phyloP scores from a whole-genome alignment of 1,140 invertebrate species.

The Magallana gigas region DNA sequence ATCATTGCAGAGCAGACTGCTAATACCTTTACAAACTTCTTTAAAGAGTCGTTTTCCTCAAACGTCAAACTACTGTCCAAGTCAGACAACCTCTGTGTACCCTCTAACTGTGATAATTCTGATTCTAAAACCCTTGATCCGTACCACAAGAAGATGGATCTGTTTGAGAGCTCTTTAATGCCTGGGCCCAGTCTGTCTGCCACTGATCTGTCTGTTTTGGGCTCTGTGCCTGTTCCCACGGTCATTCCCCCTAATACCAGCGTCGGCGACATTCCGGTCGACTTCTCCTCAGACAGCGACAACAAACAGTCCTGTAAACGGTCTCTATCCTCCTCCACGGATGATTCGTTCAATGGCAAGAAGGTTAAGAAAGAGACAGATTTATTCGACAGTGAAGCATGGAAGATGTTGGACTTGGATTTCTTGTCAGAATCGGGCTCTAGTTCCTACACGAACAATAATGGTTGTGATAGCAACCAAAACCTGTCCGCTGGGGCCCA shows the following conservation, averaged over 20 bases:
- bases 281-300: neutral
- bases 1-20: neutral
- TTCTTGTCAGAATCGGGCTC: neutral
- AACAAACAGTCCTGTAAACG: neutral
- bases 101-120: constrained; percentile 7
- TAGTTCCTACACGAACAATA: neutral
- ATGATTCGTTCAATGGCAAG: neutral
- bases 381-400: neutral
- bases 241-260: constrained; percentile 6
- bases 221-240: neutral
- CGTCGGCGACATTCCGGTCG: neutral
- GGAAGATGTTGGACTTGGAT: neutral
- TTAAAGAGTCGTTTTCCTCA: neutral
- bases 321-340: neutral
- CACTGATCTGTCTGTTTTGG: neutral
- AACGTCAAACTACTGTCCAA: constrained; percentile 10
- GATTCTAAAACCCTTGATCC: neutral
- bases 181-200: neutral
- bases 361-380: neutral
- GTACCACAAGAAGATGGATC: constrained; percentile 3
- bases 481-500: neutral
- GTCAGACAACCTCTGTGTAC: neutral
- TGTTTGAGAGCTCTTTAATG: neutral
- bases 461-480: neutral
- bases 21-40: constrained; percentile 1